These are phyloP conservation scores for Nannoperca australis DNA, from an alignment of 2,797 vertebrate genomes.

Conservation along the genomic window DNA sequence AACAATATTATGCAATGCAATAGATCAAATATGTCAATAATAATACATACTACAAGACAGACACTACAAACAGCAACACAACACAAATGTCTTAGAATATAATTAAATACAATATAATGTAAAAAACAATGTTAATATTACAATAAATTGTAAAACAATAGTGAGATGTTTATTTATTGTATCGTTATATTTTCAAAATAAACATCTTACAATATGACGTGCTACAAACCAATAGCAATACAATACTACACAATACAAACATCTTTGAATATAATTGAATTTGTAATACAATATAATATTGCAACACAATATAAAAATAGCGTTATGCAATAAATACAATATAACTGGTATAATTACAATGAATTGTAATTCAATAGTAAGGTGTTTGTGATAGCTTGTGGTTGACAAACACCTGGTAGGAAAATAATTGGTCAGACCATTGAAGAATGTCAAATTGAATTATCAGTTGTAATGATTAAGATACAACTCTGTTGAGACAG, in stretches of 20 bases:
- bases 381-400: neutral
- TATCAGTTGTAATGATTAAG: neutral
- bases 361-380: neutral
- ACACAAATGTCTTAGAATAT: neutral
- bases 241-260: too few relatives aligned
- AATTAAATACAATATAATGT: neutral
- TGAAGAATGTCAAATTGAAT: neutral
- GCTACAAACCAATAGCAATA: neutral
- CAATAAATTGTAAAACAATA: neutral
- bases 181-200: neutral
- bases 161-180: neutral
- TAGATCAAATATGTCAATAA: too few relatives aligned
- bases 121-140: neutral
- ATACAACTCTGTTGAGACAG: constrained; percentile 11
- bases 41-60: neutral
- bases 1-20: too few relatives aligned
- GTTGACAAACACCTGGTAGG: neutral
- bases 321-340: neutral
- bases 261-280: too few relatives aligned
- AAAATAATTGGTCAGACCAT: neutral
- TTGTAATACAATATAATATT: neutral
- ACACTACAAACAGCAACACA: neutral
- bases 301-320: neutral
- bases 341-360: neutral
- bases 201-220: neutral